phyloP scores from a whole-genome alignment of 2,113 vertebrate genomes.

The Corythoichthys haematopterus region DNA sequence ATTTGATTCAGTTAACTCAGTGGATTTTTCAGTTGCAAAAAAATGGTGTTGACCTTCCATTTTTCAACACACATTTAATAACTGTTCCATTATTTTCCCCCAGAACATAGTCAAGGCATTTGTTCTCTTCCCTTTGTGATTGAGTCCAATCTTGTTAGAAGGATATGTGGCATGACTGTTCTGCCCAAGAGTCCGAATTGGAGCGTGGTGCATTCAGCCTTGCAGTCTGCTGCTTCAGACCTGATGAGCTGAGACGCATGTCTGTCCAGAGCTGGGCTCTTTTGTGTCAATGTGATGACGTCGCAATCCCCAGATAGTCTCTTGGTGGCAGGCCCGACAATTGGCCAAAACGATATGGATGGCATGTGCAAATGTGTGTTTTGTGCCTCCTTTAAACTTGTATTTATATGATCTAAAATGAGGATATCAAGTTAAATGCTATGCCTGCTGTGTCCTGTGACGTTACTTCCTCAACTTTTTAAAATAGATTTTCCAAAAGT shows the following conservation, averaged over 20 bases:
- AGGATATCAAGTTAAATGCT: slow-evolving; percentile 23
- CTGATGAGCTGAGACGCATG: slow-evolving; percentile 40
- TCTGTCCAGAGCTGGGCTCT: slow-evolving; percentile 32
- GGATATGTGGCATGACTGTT: slow-evolving; percentile 12
- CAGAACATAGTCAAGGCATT: not conserved
- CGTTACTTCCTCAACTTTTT: slow-evolving; percentile 2
- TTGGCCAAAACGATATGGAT: not conserved
- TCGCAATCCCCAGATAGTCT: slow-evolving; percentile 31
- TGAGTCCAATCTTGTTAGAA: not conserved
- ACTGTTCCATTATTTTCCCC: no score
- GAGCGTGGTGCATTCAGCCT: slow-evolving; percentile 3
- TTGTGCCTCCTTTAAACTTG: slow-evolving; percentile 2
- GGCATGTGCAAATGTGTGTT: slow-evolving; percentile 6
- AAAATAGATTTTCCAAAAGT: not conserved
- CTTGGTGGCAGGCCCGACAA: not conserved
- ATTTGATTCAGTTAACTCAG: no score
- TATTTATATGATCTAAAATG: slow-evolving; percentile 12
- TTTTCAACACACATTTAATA: no score
- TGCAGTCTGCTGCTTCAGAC: slow-evolving; percentile 26
- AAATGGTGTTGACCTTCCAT: no score
- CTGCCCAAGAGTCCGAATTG: slow-evolving; percentile 20
- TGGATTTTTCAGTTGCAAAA: no score
- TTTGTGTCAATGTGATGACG: slow-evolving; percentile 37
- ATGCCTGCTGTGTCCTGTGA: slow-evolving; percentile 1
- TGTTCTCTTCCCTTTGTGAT: slow-evolving; percentile 3